Percentiles rank a stretch among this genome's conserved stretches.
These are phyloP conservation scores for Lasioglossum calceatum DNA, from an alignment of 2,888 invertebrate species.

Conservation along the genomic window DNA sequence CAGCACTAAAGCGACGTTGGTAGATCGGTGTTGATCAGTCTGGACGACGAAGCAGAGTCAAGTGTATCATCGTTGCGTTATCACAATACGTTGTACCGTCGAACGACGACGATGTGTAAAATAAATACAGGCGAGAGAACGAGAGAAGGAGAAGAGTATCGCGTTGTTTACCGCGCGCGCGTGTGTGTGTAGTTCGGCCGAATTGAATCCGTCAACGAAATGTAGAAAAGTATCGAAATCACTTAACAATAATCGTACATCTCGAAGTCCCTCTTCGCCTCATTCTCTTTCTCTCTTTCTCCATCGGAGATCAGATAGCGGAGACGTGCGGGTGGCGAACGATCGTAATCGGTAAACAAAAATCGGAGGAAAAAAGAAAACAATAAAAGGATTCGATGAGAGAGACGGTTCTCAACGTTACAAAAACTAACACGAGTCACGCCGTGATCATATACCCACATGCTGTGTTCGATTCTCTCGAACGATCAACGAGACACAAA, in stretches of 20 bases:
- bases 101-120: slow-evolving; percentile 48
- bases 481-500: slow-evolving; percentile 17
- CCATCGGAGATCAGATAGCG: slow-evolving; percentile 64
- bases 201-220: background rate
- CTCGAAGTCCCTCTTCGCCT: slow-evolving; percentile 49
- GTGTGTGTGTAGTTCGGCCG: background rate
- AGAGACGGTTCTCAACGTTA: background rate
- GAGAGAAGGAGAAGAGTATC: slow-evolving; percentile 50
- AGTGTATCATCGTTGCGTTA: slow-evolving; percentile 67
- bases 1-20: slow-evolving; percentile 63
- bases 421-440: background rate
- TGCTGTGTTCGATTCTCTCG: background rate
- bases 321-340: slow-evolving; percentile 54
- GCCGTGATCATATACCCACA: background rate
- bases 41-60: slow-evolving; percentile 65
- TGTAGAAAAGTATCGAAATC: slow-evolving; percentile 31
- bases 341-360: slow-evolving; percentile 50
- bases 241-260: slow-evolving; percentile 11
- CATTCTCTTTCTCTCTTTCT: slow-evolving; percentile 48
- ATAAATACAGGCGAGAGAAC: slow-evolving; percentile 48
- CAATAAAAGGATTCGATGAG: background rate
- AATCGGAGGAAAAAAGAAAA: slow-evolving; percentile 22
- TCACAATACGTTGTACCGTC: slow-evolving; percentile 66
- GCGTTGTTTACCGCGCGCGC: background rate
- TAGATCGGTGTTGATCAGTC: slow-evolving; percentile 67